Percentiles rank a stretch among this genome's conserved stretches.
Conservation (phyloP, 2,113 vertebrate genomes). For the Calypte anna region DNA sequence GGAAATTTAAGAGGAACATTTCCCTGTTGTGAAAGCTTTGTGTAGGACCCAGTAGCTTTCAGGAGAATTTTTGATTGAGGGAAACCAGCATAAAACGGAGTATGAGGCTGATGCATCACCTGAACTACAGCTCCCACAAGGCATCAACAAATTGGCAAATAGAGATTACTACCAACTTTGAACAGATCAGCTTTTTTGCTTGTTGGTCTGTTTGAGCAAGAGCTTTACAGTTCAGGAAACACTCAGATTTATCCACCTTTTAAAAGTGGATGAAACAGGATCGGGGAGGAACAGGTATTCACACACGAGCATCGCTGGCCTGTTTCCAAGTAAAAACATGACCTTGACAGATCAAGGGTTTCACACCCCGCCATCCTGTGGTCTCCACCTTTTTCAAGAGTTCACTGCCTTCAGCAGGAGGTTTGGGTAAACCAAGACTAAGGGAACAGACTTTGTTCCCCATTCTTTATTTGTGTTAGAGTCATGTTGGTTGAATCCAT, state of each 20-base stretch:
- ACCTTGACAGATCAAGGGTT: not conserved
- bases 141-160: accelerated
- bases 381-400: not conserved
- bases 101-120: not conserved
- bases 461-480: not conserved
- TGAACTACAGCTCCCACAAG: not conserved
- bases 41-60: not conserved
- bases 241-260: not conserved
- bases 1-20: not conserved
- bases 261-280: not conserved
- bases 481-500: not conserved
- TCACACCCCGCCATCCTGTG: not conserved
- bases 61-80: not conserved
- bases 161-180: not conserved
- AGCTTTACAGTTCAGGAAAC: not conserved
- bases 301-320: not conserved
- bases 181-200: not conserved
- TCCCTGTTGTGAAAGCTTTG: not conserved
- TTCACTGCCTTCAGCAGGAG: not conserved
- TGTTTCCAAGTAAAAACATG: not conserved
- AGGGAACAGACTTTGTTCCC: not conserved
- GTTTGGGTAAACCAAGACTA: not conserved
- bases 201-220: not conserved
- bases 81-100: not conserved
- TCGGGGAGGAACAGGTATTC: not conserved